A percentile compares a stretch with the other conserved stretches of the same genome.
Evolutionary conservation across 2,888 invertebrate species (phyloP).

Genomic region (Busseola fusca): DNA sequence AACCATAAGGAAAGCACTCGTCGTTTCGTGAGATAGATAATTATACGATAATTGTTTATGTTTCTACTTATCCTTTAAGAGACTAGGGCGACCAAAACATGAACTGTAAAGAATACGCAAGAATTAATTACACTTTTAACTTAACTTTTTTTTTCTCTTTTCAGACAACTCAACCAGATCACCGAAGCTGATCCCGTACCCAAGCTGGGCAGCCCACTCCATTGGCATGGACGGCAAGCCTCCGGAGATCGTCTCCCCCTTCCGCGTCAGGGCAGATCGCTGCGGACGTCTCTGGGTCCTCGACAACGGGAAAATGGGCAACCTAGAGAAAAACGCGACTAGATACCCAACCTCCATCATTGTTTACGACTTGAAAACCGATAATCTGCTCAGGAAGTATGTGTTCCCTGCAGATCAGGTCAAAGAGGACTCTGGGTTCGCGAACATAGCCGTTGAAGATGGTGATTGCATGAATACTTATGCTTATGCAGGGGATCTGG

Average conservation of each 20-base stretch:
- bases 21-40: no score
- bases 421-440: constrained; percentile 91
- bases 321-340: constrained; percentile 84
- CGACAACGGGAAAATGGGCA: constrained; percentile 92
- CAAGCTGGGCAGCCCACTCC: constrained; percentile 94
- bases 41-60: not conserved
- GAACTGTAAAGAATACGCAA: not conserved
- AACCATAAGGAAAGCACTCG: no score
- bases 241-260: constrained; percentile 92
- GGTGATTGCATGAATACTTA: constrained; percentile 92
- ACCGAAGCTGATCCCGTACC: constrained; percentile 93
- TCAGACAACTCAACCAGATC: constrained; percentile 91
- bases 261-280: constrained; percentile 92
- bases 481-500: constrained; percentile 92
- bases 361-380: constrained; percentile 92
- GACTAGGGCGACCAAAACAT: not conserved
- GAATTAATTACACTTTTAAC: not conserved
- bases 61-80: not conserved
- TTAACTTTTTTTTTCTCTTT: constrained; percentile 64
- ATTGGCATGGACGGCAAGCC: constrained; percentile 83
- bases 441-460: constrained; percentile 94
- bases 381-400: constrained; percentile 91
- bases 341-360: constrained; percentile 90
- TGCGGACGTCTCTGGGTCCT: constrained; percentile 94
- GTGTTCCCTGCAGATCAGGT: constrained; percentile 90